Percentiles rank a stretch among this genome's conserved stretches.
Conservation (phyloP, 2,113 vertebrate species). For the Neopipo cinnamomea region DNA sequence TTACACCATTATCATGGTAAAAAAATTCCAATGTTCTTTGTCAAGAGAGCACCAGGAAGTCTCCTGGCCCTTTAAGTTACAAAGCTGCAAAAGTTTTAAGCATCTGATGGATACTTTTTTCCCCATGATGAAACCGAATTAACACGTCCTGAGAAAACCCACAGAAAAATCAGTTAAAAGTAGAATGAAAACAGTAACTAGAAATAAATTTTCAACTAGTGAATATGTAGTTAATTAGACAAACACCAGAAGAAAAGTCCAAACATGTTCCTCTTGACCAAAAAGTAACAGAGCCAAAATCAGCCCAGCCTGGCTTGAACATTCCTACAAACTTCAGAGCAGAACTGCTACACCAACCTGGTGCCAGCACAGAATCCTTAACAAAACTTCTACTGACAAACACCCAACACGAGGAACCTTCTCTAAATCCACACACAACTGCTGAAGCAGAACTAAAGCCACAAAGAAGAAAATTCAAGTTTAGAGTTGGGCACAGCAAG, state of each 20-base stretch:
- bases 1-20: not conserved
- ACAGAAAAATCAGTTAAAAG: not conserved
- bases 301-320: not conserved
- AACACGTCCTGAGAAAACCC: not conserved
- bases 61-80: not conserved
- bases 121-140: accelerated
- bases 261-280: not conserved
- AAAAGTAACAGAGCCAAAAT: not conserved
- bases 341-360: not conserved
- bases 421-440: not conserved
- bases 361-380: not conserved
- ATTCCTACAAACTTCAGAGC: not conserved
- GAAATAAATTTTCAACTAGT: not conserved
- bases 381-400: not conserved
- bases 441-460: not conserved
- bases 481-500: not conserved
- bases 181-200: not conserved
- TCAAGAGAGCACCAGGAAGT: not conserved
- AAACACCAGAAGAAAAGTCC: not conserved
- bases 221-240: not conserved
- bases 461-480: not conserved
- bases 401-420: not conserved
- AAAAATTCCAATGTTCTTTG: not conserved
- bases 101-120: not conserved
- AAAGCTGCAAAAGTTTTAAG: not conserved